Base-by-base conservation (phyloP, 1,140 invertebrate species). In the Neodiprion pinetum region DNA sequence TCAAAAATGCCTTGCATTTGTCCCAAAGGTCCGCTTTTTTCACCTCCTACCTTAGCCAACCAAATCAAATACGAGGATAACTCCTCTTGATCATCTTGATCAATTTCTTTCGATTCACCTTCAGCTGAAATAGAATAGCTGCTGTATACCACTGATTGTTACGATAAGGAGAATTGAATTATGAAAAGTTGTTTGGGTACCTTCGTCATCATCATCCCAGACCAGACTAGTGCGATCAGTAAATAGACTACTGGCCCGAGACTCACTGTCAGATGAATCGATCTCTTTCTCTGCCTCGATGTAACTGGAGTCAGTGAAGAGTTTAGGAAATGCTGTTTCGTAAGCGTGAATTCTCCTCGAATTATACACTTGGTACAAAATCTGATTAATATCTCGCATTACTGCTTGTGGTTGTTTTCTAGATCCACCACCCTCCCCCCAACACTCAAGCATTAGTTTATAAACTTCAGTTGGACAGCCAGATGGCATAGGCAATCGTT, bases 401-500 rank as follows among this genome's bases (percentile, higher is more conserved):
- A 96, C 92, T 66, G 92, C 92, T 85, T 96, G 95, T 67, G 95
- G 94, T 77, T 93, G 91, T 84, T 94, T 95, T 12, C 94, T 87
- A 21, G 88, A 86, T 48, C 92, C 90, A 4, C 93, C 93, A 80
- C 95, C 92, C 23, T 91, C 84, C 74, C 93, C 90, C 98, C 98
- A 99, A 80, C 97, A 97, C 79, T 96, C 93, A 17, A 89, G 86
- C 91, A 99, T 97, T 23, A 99, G 88, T 76, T 91, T 88, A 85
- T 95, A 97, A 69, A 99, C 93, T 81, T 95, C 94, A 4, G 86
- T 75, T 17, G 96, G 95, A 86, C 97, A 98, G 9, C 89, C 89
- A 76, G 89, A 87, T 9, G 97, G 97, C 53, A 90, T 88, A 77
- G 91, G 92, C 81, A 99, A 89, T 77, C 93, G 89, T 85, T 93